phyloP scores from a whole-genome alignment of 2,113 vertebrate species.

The Brienomyrus longianalis region DNA sequence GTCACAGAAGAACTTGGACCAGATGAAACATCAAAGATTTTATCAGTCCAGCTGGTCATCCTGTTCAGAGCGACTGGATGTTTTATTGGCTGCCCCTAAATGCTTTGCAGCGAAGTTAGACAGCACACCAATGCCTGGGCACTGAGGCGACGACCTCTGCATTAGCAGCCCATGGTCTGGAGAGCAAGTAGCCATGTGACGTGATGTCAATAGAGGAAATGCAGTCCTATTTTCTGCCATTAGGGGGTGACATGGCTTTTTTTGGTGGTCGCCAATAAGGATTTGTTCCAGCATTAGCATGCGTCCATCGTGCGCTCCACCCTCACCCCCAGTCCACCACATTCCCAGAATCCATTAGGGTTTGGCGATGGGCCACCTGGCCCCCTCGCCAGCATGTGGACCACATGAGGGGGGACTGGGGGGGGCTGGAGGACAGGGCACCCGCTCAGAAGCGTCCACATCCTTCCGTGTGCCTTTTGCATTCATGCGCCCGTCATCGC shows the following conservation, averaged over 20 bases:
- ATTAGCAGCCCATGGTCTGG: neutral
- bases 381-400: conserved; percentile 41
- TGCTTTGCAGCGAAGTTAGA: neutral
- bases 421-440: neutral
- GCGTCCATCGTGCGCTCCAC: neutral
- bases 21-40: neutral
- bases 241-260: neutral
- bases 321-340: neutral
- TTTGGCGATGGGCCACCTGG: conserved; percentile 50
- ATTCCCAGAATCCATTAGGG: conserved; percentile 64
- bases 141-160: neutral
- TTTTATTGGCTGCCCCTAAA: neutral
- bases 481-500: neutral
- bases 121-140: neutral
- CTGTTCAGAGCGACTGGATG: neutral
- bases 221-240: neutral
- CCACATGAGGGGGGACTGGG: conserved; percentile 20
- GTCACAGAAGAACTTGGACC: neutral
- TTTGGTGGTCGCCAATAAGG: neutral
- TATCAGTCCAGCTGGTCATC: neutral
- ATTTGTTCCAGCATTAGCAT: neutral
- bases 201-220: neutral
- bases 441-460: neutral
- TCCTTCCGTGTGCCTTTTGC: neutral
- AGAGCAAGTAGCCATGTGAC: neutral